Percentiles rank a stretch among this genome's conserved stretches.
Conservation (phyloP, 2,113 vertebrate species). For the Lanius collurio region DNA sequence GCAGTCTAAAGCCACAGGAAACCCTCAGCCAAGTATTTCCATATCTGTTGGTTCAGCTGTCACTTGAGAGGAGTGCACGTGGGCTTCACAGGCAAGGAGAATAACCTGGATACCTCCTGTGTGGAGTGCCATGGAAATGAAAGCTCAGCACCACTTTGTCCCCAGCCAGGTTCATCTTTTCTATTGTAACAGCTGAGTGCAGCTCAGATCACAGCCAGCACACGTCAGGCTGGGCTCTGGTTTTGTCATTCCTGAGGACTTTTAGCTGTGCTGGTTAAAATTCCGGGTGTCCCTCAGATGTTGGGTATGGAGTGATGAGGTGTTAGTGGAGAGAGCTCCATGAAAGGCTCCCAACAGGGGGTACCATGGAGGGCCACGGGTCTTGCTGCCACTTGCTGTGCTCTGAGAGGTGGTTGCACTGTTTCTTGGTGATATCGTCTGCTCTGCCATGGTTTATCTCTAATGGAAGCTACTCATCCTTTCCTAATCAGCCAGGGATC, state of each 20-base stretch:
- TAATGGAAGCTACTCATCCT: background rate
- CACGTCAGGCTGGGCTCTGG: background rate
- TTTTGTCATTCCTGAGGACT: background rate
- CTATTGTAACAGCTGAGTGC: accelerated
- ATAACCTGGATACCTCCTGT: background rate
- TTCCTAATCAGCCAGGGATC: background rate
- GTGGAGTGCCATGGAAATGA: background rate
- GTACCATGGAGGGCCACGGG: background rate
- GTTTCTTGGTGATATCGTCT: background rate
- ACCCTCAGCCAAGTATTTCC: background rate
- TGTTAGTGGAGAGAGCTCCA: background rate
- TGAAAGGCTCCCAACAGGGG: background rate
- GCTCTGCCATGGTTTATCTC: background rate
- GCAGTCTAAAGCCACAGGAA: background rate
- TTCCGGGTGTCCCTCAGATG: background rate
- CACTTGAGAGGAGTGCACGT: background rate
- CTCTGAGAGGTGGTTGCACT: background rate
- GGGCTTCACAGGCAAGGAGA: background rate
- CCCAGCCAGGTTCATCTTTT: background rate
- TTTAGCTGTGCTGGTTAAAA: background rate
- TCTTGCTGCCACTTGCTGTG: background rate
- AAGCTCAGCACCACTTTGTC: background rate
- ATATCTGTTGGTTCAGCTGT: background rate
- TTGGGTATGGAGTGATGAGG: background rate
- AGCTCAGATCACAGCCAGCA: background rate